phyloP scores from a whole-genome alignment of 2,888 invertebrate genomes.

The Miltochrista miniata region DNA sequence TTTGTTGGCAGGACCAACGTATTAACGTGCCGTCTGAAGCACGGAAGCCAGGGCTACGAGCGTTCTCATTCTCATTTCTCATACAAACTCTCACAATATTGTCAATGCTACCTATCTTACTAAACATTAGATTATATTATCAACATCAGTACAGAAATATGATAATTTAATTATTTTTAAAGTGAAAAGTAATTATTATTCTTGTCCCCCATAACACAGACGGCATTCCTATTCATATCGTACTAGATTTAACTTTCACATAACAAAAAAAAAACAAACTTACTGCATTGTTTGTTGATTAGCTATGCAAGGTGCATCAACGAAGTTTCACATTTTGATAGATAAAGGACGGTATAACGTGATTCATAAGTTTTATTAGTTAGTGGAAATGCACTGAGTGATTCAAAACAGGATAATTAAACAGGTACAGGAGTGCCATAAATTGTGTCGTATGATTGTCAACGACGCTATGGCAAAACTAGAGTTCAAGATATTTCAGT shows the following conservation, averaged over 20 bases:
- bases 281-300: slow-evolving; percentile 60
- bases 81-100: no score
- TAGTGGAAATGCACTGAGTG: not conserved
- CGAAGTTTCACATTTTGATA: slow-evolving; percentile 40
- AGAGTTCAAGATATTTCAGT: no score
- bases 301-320: slow-evolving; percentile 38
- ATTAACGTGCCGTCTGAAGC: no score
- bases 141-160: no score
- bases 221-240: slow-evolving; percentile 53
- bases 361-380: slow-evolving; percentile 7
- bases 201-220: slow-evolving; percentile 12
- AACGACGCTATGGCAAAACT: no score
- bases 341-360: slow-evolving; percentile 6
- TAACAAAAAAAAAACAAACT: slow-evolving; percentile 65
- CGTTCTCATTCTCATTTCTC: no score
- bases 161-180: no score
- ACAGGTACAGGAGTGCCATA: not conserved
- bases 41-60: no score
- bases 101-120: no score
- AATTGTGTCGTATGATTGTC: no score
- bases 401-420: not conserved
- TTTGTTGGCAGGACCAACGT: no score
- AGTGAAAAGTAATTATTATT: slow-evolving; percentile 15
- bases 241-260: slow-evolving; percentile 71
- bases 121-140: no score